Conservation (phyloP, 2,113 vertebrate genomes). For the Saguinus imperator region DNA sequence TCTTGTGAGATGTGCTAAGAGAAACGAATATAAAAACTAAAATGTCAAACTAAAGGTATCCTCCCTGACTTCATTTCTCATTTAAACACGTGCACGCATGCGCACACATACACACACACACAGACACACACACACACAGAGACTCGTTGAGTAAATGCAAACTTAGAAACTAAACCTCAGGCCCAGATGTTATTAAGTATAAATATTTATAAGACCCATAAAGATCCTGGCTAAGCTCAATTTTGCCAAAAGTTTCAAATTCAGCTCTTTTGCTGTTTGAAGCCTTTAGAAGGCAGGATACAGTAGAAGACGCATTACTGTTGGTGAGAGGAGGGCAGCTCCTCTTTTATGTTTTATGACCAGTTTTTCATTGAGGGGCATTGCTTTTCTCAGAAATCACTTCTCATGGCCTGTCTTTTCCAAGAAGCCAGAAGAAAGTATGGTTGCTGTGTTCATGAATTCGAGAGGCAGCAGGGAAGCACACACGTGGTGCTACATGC, state of each 20-base stretch:
- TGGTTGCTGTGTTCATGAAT: background rate
- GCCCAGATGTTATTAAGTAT: conserved; percentile 77
- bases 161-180: conserved; percentile 32
- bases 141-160: conserved; percentile 41
- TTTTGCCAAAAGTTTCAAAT: conserved; percentile 76
- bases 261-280: conserved; percentile 9
- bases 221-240: conserved; percentile 68
- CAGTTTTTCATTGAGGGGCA: conserved; percentile 62
- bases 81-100: background rate
- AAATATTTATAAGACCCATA: conserved; percentile 79
- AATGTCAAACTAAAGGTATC: conserved; percentile 6
- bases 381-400: conserved; percentile 73
- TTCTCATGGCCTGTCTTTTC: conserved; percentile 56
- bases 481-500: background rate
- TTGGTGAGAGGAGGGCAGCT: background rate
- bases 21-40: conserved; percentile 41
- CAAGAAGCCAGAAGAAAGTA: conserved; percentile 41
- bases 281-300: conserved; percentile 40
- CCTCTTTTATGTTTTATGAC: conserved; percentile 74
- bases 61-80: conserved; percentile 19
- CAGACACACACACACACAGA: background rate
- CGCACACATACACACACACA: too few relatives aligned
- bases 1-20: conserved; percentile 31
- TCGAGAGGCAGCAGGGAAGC: background rate
- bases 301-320: conserved; percentile 47